Base-by-base conservation (phyloP, 2,113 vertebrate genomes). In the Amia ocellicauda region DNA sequence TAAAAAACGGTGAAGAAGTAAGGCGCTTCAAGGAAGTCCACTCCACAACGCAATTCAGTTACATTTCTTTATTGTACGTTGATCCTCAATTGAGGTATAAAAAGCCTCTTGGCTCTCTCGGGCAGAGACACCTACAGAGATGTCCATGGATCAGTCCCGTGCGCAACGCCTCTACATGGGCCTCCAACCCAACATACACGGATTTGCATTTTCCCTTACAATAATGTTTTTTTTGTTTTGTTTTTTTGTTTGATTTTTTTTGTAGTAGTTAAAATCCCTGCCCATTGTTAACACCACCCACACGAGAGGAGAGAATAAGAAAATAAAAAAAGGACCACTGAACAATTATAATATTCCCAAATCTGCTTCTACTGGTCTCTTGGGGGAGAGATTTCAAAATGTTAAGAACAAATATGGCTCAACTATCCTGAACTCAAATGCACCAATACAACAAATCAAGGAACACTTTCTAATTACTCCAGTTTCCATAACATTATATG, bases 51-150 rank as follows among this genome's bases (percentile, higher is more conserved):
- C 68, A 74, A 77, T 77, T 73, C 75, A 78, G 53, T 69, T 73
- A 59, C n/a, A n/a, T 74, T 71, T 45, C 42, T 83, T 83, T 80
- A 84, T 81, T 80, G 64, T 75, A 73, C 63, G n/a, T 56, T 62
- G 58, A 54, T 76, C 73, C 73, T 82, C 66, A 60, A 64, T 49
- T 47, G 74, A 78, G 70, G 72, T 56, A 56, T 78, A 71, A 67
- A 81, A 81, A 58, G 67, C 67, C 63, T 70, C 72, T 69, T 69
- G 57, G 70, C 56, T 42, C 19, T 7, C 16, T 24, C 28, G 27
- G 28, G 2, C 29, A 43, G 26, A 72, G 78, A 79, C 17, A 52
- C 51, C 47, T 49, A 42, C 75, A 75, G 68, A 49, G 56, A 29
- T 69, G 69, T 31, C 58, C 31, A 36, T 7, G 27, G 66, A 69